phyloP scores from a whole-genome alignment of 2,113 vertebrate genomes.

The Numida meleagris region DNA sequence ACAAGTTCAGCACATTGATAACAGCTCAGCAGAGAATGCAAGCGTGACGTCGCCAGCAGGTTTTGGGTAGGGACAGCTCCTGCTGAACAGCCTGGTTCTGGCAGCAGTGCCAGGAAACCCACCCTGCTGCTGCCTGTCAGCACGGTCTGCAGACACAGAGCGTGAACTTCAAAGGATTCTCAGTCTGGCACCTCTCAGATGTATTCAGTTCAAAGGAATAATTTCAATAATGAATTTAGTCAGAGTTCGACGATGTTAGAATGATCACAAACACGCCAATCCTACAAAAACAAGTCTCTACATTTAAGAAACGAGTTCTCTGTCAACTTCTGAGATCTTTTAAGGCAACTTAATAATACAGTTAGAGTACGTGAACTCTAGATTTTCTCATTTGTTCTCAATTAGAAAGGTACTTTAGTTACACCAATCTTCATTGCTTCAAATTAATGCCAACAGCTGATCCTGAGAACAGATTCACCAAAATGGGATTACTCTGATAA shows the following conservation, averaged over 20 bases:
- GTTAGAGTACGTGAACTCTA: not conserved
- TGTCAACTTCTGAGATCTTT: not conserved
- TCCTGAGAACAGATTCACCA: not conserved
- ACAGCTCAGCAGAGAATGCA: not conserved
- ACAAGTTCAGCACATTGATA: not conserved
- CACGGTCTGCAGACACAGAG: rapidly evolving
- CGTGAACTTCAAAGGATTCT: not conserved
- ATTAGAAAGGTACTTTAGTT: conserved; percentile 6
- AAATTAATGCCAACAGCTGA: not conserved
- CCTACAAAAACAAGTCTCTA: not conserved
- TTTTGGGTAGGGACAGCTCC: not conserved
- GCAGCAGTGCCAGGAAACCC: rapidly evolving
- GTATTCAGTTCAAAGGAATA: not conserved
- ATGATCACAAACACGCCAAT: not conserved
- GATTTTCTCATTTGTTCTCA: not conserved
- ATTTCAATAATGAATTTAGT: not conserved
- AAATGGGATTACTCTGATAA: not conserved
- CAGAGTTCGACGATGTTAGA: not conserved
- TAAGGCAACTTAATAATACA: not conserved
- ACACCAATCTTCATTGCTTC: not conserved
- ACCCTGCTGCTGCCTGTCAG: not conserved
- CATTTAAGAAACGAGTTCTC: not conserved
- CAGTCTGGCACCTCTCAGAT: not conserved
- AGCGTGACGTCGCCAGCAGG: not conserved
- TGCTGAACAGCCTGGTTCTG: rapidly evolving